These are phyloP conservation scores for Tychaedon coryphoeus DNA, from an alignment of 2,113 vertebrate genomes.

Conservation along the genomic window DNA sequence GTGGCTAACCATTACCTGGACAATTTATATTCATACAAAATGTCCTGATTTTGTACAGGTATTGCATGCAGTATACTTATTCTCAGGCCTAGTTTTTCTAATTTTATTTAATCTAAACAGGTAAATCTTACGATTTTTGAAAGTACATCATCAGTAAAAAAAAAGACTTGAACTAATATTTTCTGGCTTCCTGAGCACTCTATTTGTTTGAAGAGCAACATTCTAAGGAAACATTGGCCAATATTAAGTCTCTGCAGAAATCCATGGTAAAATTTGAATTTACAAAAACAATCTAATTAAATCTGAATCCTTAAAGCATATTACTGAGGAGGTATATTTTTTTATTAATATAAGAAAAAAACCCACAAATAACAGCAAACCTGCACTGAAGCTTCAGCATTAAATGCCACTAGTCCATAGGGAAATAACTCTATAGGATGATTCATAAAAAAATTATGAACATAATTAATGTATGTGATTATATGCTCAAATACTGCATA, in stretches of 20 bases:
- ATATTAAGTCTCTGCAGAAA: neutral
- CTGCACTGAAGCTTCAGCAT: neutral
- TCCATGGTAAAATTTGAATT: neutral
- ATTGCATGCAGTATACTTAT: neutral
- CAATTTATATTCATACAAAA: neutral
- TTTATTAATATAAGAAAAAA: neutral
- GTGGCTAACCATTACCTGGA: neutral
- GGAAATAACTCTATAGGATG: neutral
- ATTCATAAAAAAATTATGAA: neutral
- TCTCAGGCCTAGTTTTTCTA: neutral
- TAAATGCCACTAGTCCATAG: neutral
- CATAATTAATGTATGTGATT: neutral
- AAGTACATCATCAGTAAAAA: neutral
- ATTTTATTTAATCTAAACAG: neutral
- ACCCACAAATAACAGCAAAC: neutral
- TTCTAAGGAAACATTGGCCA: neutral
- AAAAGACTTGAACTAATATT: neutral
- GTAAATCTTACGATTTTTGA: neutral
- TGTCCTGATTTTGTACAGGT: neutral
- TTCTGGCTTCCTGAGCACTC: neutral
- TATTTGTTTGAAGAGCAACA: neutral
- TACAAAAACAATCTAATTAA: neutral
- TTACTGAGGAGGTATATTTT: neutral
- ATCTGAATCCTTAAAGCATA: neutral
- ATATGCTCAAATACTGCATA: neutral